Percentiles rank a stretch among this genome's conserved stretches.
Evolutionary conservation across 2,113 vertebrate genomes (phyloP).

Genomic region (Pseudopodoces humilis): DNA sequence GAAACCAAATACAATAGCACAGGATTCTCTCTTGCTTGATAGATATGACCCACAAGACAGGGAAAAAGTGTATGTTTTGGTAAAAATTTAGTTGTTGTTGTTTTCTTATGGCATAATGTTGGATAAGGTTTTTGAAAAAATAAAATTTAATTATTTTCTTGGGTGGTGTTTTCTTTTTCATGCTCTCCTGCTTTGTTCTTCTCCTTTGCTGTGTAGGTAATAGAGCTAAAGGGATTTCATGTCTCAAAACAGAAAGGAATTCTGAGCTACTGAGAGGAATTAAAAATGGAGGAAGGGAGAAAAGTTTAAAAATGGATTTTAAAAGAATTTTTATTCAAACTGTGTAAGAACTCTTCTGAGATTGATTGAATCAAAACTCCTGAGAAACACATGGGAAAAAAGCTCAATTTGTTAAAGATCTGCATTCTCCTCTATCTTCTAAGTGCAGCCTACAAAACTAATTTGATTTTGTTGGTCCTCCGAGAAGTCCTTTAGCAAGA

Average conservation of each 20-base stretch:
- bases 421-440: neutral
- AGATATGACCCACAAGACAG: neutral
- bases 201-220: neutral
- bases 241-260: conserved; percentile 24
- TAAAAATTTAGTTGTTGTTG: neutral
- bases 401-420: neutral
- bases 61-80: neutral
- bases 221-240: neutral
- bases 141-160: neutral
- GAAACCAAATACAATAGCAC: neutral
- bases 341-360: conserved; percentile 1
- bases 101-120: neutral
- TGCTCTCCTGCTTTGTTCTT: conserved; percentile 20
- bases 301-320: neutral
- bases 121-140: neutral
- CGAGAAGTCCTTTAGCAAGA: neutral
- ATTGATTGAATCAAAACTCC: neutral
- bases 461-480: neutral
- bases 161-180: neutral
- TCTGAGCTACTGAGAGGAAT: neutral
- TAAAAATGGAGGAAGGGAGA: neutral
- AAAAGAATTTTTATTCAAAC: neutral
- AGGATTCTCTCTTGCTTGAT: neutral
- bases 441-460: neutral
- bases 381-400: neutral